Conservation (phyloP, 2,113 vertebrate species). For the Solea senegalensis region DNA sequence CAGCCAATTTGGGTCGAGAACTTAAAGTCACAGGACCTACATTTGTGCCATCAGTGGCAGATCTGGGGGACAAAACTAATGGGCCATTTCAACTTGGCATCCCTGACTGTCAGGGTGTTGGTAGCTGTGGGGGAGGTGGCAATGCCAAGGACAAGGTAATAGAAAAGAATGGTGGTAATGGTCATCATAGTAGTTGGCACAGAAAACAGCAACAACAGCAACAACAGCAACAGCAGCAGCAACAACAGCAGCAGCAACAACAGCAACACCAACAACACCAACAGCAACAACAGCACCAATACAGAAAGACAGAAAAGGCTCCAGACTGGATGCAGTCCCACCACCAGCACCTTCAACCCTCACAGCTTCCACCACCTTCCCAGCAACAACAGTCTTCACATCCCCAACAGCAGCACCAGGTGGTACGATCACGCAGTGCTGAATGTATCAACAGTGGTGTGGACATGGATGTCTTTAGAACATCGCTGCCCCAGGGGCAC, state of each 20-base stretch:
- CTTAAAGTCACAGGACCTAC: constrained; percentile 90
- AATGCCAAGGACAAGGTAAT: constrained; percentile 87
- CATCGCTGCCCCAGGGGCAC: constrained; percentile 80
- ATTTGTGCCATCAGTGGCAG: constrained; percentile 91
- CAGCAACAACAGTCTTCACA: constrained; percentile 70
- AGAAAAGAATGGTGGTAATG: constrained; percentile 75
- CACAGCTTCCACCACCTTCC: constrained; percentile 64
- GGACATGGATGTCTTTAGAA: constrained; percentile 85
- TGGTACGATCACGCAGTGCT: constrained; percentile 85
- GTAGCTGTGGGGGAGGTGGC: constrained; percentile 73
- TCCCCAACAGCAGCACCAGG: constrained; percentile 79
- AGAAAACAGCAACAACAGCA: constrained; percentile 76
- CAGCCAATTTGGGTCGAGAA: constrained; percentile 79
- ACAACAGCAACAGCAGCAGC: constrained; percentile 21
- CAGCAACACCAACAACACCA: background rate
- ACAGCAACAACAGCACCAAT: constrained; percentile 77
- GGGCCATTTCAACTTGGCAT: constrained; percentile 87
- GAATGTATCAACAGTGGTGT: constrained; percentile 85
- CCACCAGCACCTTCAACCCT: constrained; percentile 74
- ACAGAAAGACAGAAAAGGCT: constrained; percentile 88
- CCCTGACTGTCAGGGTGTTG: constrained; percentile 84
- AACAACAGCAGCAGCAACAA: constrained; percentile 67
- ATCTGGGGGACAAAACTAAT: constrained; percentile 86
- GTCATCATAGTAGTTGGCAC: constrained; percentile 79
- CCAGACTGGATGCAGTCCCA: constrained; percentile 86